Evolutionary conservation across 2,113 vertebrate species (phyloP).

Genomic region (Muscicapa adusta): DNA sequence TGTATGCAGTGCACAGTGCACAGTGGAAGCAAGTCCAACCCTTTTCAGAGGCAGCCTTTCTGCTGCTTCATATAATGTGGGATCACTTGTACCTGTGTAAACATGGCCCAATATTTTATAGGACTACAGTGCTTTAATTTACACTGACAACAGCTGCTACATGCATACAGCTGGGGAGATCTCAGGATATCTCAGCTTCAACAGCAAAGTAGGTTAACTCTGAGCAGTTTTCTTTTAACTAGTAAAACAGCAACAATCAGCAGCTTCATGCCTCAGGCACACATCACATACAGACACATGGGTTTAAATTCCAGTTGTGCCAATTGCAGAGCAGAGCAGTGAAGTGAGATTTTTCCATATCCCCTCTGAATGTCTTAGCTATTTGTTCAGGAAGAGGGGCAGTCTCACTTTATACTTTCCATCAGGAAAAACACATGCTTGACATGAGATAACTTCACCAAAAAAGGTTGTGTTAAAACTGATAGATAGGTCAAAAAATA

Average conservation of each 20-base stretch:
- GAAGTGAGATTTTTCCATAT: not conserved
- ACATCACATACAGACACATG: not conserved
- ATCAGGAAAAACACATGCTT: not conserved
- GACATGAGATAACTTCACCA: not conserved
- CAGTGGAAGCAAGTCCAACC: not conserved
- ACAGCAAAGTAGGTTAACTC: conserved; percentile 18
- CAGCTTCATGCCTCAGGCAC: conserved; percentile 1
- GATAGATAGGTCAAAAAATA: not conserved
- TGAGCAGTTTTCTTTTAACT: not conserved
- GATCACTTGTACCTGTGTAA: not conserved
- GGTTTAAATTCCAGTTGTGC: not conserved
- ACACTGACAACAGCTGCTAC: not conserved
- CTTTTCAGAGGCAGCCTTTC: not conserved
- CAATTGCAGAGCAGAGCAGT: not conserved
- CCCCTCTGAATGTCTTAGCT: not conserved
- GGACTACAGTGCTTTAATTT: not conserved
- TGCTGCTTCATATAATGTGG: not conserved
- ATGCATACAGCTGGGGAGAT: not conserved
- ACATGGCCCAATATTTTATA: not conserved
- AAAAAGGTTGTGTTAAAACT: not conserved
- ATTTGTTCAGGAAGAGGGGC: not conserved
- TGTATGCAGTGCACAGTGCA: not conserved
- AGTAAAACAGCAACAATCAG: not conserved
- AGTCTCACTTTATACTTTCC: not conserved
- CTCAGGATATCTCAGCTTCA: not conserved